Conservation (phyloP, 2,113 vertebrate genomes). For the Heliornis fulica region DNA sequence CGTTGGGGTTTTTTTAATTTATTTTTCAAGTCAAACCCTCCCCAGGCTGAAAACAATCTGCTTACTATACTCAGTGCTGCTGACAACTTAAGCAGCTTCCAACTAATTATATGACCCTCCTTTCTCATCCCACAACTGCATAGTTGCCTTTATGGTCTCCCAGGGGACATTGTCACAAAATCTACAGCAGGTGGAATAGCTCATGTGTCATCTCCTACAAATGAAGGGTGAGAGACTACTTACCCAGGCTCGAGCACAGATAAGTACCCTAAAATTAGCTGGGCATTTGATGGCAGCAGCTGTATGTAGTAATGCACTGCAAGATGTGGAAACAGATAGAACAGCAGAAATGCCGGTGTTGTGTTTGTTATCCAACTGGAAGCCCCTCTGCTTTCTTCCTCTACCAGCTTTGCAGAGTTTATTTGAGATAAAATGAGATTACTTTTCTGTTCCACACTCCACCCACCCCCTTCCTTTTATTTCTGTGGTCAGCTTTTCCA, state of each 20-base stretch:
- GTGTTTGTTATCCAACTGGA: not conserved
- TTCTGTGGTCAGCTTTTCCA: not conserved
- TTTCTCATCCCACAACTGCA: not conserved
- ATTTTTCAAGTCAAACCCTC: not conserved
- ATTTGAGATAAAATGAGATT: not conserved
- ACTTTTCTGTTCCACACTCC: not conserved
- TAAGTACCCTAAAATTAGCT: conserved; percentile 50
- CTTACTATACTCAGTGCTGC: not conserved
- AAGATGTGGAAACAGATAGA: conserved; percentile 26
- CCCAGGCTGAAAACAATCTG: not conserved
- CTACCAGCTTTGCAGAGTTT: not conserved
- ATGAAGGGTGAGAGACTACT: not conserved
- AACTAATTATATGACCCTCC: not conserved
- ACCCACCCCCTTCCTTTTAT: not conserved
- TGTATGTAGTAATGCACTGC: not conserved
- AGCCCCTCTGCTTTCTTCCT: not conserved
- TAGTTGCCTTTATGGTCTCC: not conserved
- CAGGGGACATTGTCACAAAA: not conserved
- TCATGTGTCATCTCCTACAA: conserved; percentile 31
- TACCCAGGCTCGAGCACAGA: not conserved
- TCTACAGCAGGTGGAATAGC: conserved; percentile 44
- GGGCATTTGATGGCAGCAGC: conserved; percentile 54
- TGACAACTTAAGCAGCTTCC: not conserved
- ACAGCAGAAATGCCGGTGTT: not conserved
- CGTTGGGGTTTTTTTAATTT: not conserved